Base-by-base conservation (phyloP, 30 jellyfish, hydroid and myxozoan species). In the Calvadosia cruxmelitensis region DNA sequence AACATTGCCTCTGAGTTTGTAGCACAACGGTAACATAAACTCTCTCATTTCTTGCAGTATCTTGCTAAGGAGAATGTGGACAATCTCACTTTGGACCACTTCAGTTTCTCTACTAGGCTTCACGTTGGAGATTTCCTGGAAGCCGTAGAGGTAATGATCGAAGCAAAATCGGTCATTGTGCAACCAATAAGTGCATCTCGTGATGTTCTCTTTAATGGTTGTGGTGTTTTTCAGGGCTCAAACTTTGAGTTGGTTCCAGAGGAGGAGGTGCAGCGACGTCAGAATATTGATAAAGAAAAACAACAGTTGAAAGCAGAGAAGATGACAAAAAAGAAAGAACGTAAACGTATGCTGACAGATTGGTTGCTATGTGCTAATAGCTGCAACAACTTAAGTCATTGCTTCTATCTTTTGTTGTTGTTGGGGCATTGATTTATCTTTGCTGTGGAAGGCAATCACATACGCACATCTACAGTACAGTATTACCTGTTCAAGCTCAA, bases 121-220 rank as follows among this genome's bases (percentile, higher is more conserved):
- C 63, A 82, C 30, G 95, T 90, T 71, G 98, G 98, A 12, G 98
- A 90, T 28, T 90, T 90, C 53, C 34, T 82, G 53, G 95, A 90
- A 66, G 80, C 98, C 33, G 82, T 73, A 33, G 91, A 88, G 93
- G 97, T 88, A 66, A 3, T 52, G 5, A 1, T 24, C n/a, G n/a
- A n/a, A n/a, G n/a, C n/a, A n/a, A n/a, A n/a, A n/a, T n/a, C n/a
- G n/a, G n/a, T n/a, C n/a, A n/a, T n/a, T n/a, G n/a, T n/a, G n/a
- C n/a, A n/a, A n/a, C n/a, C n/a, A n/a, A 15, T 61, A 16, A 15
- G 16, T 61, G 70, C 27, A 32, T 0, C 70, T 27, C 20, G 23
- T 15, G n/a, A 13, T 20, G 0, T 61, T 15, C 27, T 7, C 31
- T 52, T 15, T 31, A 13, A n/a, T 20, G 27, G 16, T 73, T 33